Evolutionary conservation across 2,113 vertebrate genomes (phyloP).

Genomic region (Collichthys lucidus): DNA sequence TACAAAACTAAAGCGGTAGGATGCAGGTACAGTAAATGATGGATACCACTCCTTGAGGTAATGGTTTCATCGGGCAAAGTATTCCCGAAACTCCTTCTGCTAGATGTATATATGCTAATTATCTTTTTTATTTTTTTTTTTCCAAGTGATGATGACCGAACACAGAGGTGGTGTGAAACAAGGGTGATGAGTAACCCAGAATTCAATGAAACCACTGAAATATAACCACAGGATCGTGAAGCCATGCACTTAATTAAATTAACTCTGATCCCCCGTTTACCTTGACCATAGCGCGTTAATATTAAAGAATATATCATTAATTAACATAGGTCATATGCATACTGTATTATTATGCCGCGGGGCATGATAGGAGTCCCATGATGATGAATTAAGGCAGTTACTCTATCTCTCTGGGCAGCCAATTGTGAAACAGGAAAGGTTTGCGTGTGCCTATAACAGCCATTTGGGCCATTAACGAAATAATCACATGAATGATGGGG

Average conservation of each 20-base stretch:
- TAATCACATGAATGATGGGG: constrained; percentile 9
- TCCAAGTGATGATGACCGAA: constrained; percentile 54
- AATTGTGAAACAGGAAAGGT: constrained; percentile 57
- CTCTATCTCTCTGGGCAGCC: constrained; percentile 59
- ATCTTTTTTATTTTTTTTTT: constrained; percentile 24
- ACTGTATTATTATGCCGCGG: constrained; percentile 61
- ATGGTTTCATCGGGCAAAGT: constrained; percentile 16
- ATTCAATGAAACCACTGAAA: constrained; percentile 66
- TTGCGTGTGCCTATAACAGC: constrained; percentile 25
- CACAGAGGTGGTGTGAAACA: constrained; percentile 46
- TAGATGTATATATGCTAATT: constrained; percentile 51
- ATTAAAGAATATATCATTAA: constrained; percentile 78
- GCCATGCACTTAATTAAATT: constrained; percentile 80
- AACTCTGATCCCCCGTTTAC: constrained; percentile 70
- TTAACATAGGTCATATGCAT: constrained; percentile 76
- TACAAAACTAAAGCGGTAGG: no score
- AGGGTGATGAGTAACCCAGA: constrained; percentile 55
- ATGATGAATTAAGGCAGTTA: constrained; percentile 68
- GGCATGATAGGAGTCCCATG: constrained; percentile 54
- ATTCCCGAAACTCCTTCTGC: constrained; percentile 24
- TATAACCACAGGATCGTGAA: constrained; percentile 63
- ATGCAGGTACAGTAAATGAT: not conserved
- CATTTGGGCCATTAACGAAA: constrained; percentile 39
- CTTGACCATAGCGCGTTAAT: constrained; percentile 70
- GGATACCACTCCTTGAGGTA: not conserved